Percentiles rank a stretch among this genome's conserved stretches.
These are phyloP conservation scores for Helarctos malayanus DNA, from an alignment of 2,797 vertebrate species.

Conservation along the genomic window DNA sequence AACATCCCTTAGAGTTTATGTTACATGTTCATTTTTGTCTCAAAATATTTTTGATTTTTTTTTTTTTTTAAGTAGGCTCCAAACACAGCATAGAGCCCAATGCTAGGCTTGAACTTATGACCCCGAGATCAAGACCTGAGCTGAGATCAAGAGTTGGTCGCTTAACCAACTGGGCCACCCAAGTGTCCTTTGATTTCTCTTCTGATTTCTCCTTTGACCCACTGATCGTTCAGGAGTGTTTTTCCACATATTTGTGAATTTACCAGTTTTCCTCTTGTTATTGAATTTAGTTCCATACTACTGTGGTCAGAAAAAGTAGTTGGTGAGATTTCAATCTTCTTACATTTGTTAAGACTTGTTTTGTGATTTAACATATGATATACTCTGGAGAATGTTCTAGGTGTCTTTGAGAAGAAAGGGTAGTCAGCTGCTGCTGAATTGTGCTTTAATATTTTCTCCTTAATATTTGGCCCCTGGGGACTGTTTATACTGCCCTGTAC, in stretches of 20 bases:
- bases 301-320: not conserved
- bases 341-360: not conserved
- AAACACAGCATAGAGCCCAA: not conserved
- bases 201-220: not conserved
- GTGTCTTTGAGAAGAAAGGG: not conserved
- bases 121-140: not conserved
- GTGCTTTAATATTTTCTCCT: not conserved
- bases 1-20: not conserved
- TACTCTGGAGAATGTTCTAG: not conserved
- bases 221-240: not conserved
- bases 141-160: not conserved
- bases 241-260: not conserved
- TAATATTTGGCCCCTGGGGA: not conserved
- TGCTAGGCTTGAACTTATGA: not conserved
- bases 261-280: not conserved
- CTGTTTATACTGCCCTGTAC: not conserved
- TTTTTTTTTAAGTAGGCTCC: not conserved
- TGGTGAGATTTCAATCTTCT: not conserved
- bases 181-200: not conserved
- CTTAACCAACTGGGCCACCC: not conserved
- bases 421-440: not conserved
- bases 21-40: not conserved
- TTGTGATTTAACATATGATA: not conserved
- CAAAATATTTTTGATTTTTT: not conserved
- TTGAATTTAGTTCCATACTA: not conserved